These are phyloP conservation scores for Lasioglossum baleicum DNA, from an alignment of 1,140 invertebrate species.

Conservation along the genomic window DNA sequence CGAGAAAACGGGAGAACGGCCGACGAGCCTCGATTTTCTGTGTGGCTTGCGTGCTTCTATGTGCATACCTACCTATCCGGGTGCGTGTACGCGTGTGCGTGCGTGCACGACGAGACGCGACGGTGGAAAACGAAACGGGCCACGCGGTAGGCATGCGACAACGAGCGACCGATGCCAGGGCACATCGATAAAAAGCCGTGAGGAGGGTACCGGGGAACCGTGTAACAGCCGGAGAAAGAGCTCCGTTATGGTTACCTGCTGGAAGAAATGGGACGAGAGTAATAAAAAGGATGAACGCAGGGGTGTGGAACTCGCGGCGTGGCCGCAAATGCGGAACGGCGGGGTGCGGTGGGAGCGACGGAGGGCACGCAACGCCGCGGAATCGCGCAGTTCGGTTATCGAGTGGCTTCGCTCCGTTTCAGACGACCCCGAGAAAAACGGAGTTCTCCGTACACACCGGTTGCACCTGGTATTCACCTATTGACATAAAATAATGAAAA, in stretches of 20 bases:
- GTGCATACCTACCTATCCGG: too few relatives aligned
- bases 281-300: neutral
- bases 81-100: neutral
- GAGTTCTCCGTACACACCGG: too few relatives aligned
- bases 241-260: neutral
- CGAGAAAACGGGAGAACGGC: conserved; percentile 37
- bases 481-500: too few relatives aligned
- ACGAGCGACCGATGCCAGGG: conserved; percentile 14
- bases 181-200: conserved; percentile 8
- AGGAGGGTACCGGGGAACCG: neutral
- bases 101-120: conserved; percentile 15
- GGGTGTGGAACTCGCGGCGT: conserved; percentile 1
- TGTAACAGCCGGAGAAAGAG: conserved; percentile 2
- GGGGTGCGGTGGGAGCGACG: neutral
- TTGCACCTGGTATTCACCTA: too few relatives aligned
- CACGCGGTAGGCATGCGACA: conserved; percentile 28
- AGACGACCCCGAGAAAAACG: too few relatives aligned
- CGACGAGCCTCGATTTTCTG: too few relatives aligned
- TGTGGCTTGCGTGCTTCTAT: too few relatives aligned
- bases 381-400: conserved; percentile 47
- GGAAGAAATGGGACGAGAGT: neutral
- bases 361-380: neutral
- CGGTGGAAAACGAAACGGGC: conserved; percentile 53
- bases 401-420: too few relatives aligned
- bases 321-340: neutral